phyloP scores from a whole-genome alignment of 2,797 vertebrate genomes.

The Tragelaphus oryx region DNA sequence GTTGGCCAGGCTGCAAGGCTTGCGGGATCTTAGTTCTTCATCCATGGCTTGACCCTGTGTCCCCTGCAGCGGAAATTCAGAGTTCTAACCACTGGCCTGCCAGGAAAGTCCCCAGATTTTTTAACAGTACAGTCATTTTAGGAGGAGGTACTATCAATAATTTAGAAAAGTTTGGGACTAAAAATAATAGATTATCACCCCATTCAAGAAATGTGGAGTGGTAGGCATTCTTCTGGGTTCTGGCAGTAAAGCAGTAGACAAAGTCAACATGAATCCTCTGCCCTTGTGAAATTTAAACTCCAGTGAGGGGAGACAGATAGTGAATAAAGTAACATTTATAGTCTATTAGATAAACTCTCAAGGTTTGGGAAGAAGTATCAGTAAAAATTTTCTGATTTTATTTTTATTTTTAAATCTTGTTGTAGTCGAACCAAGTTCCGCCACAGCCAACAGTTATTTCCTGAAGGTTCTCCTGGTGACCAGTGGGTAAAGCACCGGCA shows the following conservation, averaged over 20 bases:
- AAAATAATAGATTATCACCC: not conserved
- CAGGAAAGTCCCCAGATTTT: not conserved
- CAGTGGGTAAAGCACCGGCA: conserved; percentile 85
- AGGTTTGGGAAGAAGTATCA: not conserved
- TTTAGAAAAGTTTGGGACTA: not conserved
- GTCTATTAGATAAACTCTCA: not conserved
- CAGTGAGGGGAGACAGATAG: not conserved
- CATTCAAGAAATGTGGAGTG: not conserved
- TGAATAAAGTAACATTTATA: not conserved
- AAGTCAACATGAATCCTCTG: not conserved
- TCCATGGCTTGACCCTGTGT: not conserved
- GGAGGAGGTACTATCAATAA: not conserved
- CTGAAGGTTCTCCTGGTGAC: conserved; percentile 83
- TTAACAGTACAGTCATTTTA: not conserved
- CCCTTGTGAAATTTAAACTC: not conserved
- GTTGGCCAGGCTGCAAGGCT: not conserved
- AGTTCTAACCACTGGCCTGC: not conserved
- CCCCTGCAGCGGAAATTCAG: not conserved
- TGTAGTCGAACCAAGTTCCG: conserved; percentile 83
- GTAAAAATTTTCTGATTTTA: not conserved
- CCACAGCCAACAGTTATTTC: conserved; percentile 80
- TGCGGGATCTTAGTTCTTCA: not conserved
- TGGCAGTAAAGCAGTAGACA: not conserved
- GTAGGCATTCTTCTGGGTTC: not conserved
- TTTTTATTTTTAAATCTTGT: conserved; percentile 48